Conservation (phyloP, 1,140 invertebrate species). For the Acyrthosiphon pisum region DNA sequence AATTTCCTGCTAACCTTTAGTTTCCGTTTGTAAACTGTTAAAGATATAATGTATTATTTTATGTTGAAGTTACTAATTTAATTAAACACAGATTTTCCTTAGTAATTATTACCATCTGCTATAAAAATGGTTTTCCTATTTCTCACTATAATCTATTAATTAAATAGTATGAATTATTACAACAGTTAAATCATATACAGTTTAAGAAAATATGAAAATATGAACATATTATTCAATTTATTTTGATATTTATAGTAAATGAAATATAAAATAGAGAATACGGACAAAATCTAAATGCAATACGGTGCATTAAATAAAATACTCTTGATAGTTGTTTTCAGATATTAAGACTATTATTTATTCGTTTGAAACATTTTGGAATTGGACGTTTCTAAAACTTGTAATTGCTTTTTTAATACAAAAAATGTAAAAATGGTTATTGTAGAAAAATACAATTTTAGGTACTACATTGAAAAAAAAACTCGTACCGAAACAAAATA, state of each 20-base stretch:
- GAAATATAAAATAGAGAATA: background rate
- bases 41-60: background rate
- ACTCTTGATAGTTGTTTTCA: background rate
- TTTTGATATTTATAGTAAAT: background rate
- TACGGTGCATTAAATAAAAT: background rate
- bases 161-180: background rate
- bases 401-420: constrained; percentile 19
- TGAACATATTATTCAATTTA: too few species aligned
- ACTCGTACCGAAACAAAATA: constrained; percentile 2
- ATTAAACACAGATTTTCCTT: background rate
- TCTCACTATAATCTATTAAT: background rate
- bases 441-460: constrained; percentile 12
- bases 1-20: background rate
- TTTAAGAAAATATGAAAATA: too few species aligned
- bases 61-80: background rate
- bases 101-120: background rate
- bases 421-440: background rate
- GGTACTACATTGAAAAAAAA: background rate
- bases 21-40: background rate
- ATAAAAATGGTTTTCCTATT: background rate
- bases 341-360: background rate
- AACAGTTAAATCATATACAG: background rate
- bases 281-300: background rate
- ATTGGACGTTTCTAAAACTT: constrained; percentile 1
- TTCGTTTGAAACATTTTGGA: background rate